phyloP scores from a whole-genome alignment of 1,140 invertebrate species.

The Lysiphlebus fabarum region DNA sequence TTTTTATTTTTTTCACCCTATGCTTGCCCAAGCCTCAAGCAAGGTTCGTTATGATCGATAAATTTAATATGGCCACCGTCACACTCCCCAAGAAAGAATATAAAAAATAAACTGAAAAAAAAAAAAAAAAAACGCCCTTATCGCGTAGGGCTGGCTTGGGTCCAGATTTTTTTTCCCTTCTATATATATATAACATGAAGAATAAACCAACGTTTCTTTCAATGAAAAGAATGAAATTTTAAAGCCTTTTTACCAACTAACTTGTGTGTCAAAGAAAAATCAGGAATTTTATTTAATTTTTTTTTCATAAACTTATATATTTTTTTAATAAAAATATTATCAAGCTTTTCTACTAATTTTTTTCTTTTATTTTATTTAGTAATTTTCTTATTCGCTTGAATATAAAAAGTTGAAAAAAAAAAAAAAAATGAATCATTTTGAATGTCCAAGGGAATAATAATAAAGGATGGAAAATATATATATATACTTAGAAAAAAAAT shows the following conservation, averaged over 20 bases:
- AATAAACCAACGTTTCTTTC: conserved; percentile 19
- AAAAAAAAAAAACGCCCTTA: conserved; percentile 23
- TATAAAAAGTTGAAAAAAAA: background rate
- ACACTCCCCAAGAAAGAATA: conserved; percentile 21
- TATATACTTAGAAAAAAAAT: conserved; percentile 9
- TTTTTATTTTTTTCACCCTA: too few species aligned
- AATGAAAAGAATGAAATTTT: conserved; percentile 21
- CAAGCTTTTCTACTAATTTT: too few species aligned
- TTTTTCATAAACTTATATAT: too few species aligned
- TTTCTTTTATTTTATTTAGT: too few species aligned
- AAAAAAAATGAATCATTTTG: conserved; percentile 1
- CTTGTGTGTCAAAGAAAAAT: background rate
- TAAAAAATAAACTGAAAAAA: conserved; percentile 16
- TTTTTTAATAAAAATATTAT: too few species aligned
- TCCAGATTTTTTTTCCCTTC: conserved; percentile 20
- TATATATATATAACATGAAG: conserved; percentile 12
- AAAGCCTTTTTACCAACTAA: background rate
- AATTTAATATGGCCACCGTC: conserved; percentile 38
- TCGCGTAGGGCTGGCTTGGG: conserved; percentile 24
- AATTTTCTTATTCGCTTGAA: too few species aligned
- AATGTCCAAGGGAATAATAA: background rate
- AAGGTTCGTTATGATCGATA: conserved; percentile 45
- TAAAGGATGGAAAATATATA: background rate
- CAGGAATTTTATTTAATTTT: too few species aligned
- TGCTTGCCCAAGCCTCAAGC: conserved; percentile 11